Conservation (phyloP, 1,140 invertebrate species). For the Cotesia chilonis region DNA sequence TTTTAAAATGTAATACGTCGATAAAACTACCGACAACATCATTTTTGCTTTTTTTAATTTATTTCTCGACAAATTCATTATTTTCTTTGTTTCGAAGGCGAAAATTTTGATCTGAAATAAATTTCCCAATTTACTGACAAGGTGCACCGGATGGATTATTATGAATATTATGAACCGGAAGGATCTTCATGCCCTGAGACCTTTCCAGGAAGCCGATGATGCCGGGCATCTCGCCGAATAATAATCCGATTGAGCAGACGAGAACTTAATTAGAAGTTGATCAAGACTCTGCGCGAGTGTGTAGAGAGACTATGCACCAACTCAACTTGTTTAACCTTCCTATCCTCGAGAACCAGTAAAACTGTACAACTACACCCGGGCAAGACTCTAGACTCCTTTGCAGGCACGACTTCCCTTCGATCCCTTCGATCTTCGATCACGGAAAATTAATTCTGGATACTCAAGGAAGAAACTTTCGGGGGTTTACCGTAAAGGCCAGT, state of each 20-base stretch:
- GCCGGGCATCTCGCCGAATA: conserved; percentile 15
- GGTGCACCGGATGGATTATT: not conserved
- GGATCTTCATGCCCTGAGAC: not conserved
- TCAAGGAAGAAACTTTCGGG: not conserved
- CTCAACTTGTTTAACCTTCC: conserved; percentile 42
- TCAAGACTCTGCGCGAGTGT: conserved; percentile 34
- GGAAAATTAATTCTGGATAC: conserved; percentile 38
- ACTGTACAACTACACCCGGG: conserved; percentile 8
- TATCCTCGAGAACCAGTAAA: conserved; percentile 15
- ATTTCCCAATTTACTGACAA: too few species aligned
- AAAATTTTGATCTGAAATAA: too few species aligned
- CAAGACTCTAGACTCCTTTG: not conserved
- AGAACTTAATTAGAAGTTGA: conserved; percentile 43
- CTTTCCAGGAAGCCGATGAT: conserved; percentile 1
- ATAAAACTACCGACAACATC: too few species aligned
- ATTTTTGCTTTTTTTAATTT: too few species aligned
- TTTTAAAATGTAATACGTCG: too few species aligned
- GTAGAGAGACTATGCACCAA: conserved; percentile 2
- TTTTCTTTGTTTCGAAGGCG: too few species aligned
- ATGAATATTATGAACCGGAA: not conserved
- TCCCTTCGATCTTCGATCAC: conserved; percentile 22
- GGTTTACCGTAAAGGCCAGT: conserved; percentile 21
- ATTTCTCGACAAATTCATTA: too few species aligned
- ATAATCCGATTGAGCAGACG: conserved; percentile 36
- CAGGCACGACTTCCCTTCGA: too few species aligned